Conservation (phyloP, 1,140 invertebrate genomes). For the Euura lappo region DNA sequence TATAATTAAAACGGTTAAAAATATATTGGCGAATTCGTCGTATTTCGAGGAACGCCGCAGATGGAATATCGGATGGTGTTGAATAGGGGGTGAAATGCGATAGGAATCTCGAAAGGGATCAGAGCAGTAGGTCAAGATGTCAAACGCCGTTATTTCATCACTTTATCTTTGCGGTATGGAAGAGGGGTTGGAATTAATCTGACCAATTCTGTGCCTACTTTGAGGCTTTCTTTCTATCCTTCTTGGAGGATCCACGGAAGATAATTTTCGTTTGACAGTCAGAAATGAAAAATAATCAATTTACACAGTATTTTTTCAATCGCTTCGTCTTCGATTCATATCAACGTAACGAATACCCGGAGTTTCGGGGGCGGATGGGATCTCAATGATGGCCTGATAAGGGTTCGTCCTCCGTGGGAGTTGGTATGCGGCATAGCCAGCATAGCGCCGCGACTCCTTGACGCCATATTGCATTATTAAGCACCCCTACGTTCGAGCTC, state of each 20-base stretch:
- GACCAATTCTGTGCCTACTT: too few species aligned
- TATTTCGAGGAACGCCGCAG: background rate
- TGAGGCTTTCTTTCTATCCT: too few species aligned
- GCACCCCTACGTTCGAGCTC: constrained; percentile 31
- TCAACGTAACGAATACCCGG: background rate
- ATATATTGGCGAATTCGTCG: background rate
- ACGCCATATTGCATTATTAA: constrained; percentile 61
- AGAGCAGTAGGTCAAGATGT: background rate
- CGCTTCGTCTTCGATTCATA: background rate
- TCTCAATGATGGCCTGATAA: too few species aligned
- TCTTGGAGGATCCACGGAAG: too few species aligned
- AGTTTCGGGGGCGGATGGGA: too few species aligned
- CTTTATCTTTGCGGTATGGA: too few species aligned
- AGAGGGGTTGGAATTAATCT: too few species aligned
- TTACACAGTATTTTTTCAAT: background rate
- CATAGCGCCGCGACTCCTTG: constrained; percentile 53
- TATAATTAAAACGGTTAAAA: background rate
- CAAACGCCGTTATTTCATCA: background rate
- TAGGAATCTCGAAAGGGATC: background rate
- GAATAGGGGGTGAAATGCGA: background rate
- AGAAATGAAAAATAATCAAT: background rate
- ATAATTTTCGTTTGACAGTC: too few species aligned
- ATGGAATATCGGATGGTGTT: background rate
- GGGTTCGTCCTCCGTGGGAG: constrained; percentile 36
- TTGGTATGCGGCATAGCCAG: constrained; percentile 55